phyloP scores from a whole-genome alignment of 37 sponge, comb jelly and placozoan genomes.

The Chondrilla cf. caribensis region DNA sequence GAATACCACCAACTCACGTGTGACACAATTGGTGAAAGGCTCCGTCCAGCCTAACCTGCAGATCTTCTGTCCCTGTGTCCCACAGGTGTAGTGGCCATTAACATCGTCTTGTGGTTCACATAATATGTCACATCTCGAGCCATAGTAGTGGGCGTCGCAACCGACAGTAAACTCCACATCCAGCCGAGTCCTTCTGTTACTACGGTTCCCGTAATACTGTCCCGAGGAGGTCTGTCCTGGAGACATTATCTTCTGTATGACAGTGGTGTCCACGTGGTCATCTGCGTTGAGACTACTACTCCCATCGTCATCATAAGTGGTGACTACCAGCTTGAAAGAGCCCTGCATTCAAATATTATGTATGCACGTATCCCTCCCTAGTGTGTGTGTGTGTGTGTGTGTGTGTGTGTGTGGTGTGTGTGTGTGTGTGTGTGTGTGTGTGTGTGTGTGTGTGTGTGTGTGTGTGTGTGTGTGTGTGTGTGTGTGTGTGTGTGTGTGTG shows the following conservation, averaged over 20 bases:
- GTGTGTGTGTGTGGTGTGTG: too few species aligned
- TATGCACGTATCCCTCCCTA: too few species aligned
- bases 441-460: too few species aligned
- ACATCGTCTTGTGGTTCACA: conserved; percentile 35
- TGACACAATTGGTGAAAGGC: conserved; percentile 27
- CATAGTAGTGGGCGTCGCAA: conserved; percentile 38
- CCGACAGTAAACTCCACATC: not conserved
- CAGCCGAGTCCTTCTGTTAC: not conserved
- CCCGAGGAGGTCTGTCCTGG: not conserved
- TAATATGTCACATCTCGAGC: conserved; percentile 30
- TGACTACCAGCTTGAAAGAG: not conserved
- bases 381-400: too few species aligned
- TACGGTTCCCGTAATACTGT: not conserved
- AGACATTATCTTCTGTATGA: not conserved
- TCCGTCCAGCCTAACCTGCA: conserved; percentile 53
- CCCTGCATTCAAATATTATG: not conserved
- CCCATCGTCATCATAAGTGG: not conserved
- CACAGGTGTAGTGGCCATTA: conserved; percentile 55
- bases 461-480: too few species aligned
- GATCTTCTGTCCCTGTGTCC: conserved; percentile 31
- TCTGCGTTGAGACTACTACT: not conserved
- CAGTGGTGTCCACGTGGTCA: not conserved
- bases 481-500: too few species aligned
- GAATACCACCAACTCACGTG: not conserved
- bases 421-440: too few species aligned